Base-by-base conservation (phyloP, 2,113 vertebrate genomes). In the Apeltes quadracus region DNA sequence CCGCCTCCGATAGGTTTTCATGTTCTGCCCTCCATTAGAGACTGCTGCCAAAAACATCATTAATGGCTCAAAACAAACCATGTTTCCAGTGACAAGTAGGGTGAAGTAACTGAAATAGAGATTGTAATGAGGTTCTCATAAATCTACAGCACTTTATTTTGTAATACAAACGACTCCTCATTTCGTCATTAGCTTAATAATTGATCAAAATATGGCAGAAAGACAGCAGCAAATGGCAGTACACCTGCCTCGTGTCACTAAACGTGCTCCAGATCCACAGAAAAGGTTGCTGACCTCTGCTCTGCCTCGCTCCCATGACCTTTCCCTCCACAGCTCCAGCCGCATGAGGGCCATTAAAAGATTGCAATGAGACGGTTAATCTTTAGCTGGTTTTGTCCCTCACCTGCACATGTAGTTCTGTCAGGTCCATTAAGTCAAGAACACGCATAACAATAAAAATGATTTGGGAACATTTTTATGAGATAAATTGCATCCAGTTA, bases 261-360 rank as follows among this genome's bases (percentile, higher is more conserved):
- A 84, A 78, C 77, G 64, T 55, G 59, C 3, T 63, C 64, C 6
- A 53, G 53, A 82, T 70, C 7, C 57, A 43, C 39, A 32, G 22
- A 4, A 62, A 32, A 70, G 78, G 62, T 66, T 4, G 1, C 18
- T 72, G 84, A 81, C 75, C 82, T 83, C 63, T 78, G 61, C 58
- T 70, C 54, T 3, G 61, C 32, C 48, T 59, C 59, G 27, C 64
- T 81, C 75, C 72, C 32, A 55, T 51, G 61, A 77, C 2, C 1
- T 72, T 84, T 75, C 57, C 51, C 32, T 69, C 32, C 65, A 55
- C 58, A 41, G 48, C 43, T 34, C 22, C 55, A 5, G 25, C 16
- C 69, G 2, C 72, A 48, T 77, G 68, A 74, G 32, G 56, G 58
- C 27, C 61, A 58, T 75, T 72, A 81, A 77, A 64, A 69, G 50